phyloP scores from a whole-genome alignment of 2,113 vertebrate species.

The Stercorarius parasiticus region DNA sequence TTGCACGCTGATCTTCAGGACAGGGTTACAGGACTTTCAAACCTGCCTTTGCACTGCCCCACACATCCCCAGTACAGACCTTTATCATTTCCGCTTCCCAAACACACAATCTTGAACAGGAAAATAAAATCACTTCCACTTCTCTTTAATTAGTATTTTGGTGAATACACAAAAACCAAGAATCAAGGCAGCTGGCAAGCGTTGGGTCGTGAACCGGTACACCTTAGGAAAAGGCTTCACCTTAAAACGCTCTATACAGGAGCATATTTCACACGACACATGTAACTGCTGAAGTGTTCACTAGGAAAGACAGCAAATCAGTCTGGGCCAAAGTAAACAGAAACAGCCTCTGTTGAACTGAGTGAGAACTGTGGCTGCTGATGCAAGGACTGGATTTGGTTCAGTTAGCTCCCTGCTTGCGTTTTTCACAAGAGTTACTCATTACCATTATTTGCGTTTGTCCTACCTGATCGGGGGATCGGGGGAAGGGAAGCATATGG shows the following conservation, averaged over 20 bases:
- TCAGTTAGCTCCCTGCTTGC: not conserved
- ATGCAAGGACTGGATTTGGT: not conserved
- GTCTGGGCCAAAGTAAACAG: not conserved
- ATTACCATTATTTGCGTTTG: not conserved
- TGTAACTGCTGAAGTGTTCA: not conserved
- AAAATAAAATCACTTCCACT: not conserved
- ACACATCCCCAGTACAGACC: not conserved
- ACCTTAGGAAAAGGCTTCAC: not conserved
- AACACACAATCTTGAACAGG: not conserved
- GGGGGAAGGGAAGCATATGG: not conserved
- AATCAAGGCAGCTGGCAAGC: not conserved
- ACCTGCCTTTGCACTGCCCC: not conserved
- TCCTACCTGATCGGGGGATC: not conserved
- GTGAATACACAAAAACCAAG: slow-evolving; percentile 31
- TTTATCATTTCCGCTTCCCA: not conserved
- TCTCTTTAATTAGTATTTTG: slow-evolving; percentile 50
- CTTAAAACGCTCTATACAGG: not conserved
- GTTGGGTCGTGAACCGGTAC: not conserved
- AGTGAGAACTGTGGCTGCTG: not conserved
- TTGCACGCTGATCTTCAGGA: not conserved
- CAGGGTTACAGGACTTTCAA: not conserved
- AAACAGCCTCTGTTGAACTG: not conserved
- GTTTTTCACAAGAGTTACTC: not conserved
- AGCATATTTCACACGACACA: not conserved
- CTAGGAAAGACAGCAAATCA: not conserved